Conservation (phyloP, 2,888 invertebrate genomes). For the Creontiades dilutus region DNA sequence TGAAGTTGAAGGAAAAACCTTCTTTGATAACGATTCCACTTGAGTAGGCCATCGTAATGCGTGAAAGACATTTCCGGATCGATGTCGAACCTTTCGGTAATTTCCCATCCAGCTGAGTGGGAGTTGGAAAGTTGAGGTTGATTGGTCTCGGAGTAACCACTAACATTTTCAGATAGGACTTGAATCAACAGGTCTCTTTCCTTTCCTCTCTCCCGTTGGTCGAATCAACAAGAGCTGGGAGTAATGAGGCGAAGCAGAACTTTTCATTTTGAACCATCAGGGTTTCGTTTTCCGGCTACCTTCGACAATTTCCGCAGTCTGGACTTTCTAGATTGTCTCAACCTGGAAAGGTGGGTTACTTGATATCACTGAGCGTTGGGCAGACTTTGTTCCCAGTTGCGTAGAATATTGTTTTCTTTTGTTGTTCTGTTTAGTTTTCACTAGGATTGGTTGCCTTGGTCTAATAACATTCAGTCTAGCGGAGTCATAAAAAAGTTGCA, state of each 20-base stretch:
- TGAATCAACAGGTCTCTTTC: slow-evolving; percentile 60
- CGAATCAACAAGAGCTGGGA: slow-evolving; percentile 44
- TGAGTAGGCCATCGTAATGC: background rate
- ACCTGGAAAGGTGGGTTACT: background rate
- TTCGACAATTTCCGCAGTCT: slow-evolving; percentile 20
- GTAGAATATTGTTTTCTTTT: background rate
- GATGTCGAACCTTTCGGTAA: background rate
- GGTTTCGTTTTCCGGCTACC: slow-evolving; percentile 17
- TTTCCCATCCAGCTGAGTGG: background rate
- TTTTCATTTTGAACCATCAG: slow-evolving; percentile 50
- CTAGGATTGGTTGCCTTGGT: too few relatives aligned
- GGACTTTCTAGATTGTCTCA: background rate
- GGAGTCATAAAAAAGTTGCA: too few relatives aligned
- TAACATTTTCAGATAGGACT: slow-evolving; percentile 63
- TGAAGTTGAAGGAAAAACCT: too few relatives aligned
- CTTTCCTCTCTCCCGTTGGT: background rate
- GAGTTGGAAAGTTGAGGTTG: slow-evolving; percentile 28
- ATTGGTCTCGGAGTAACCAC: slow-evolving; percentile 51
- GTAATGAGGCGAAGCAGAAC: slow-evolving; percentile 43
- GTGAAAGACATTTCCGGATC: slow-evolving; percentile 13
- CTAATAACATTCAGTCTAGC: too few relatives aligned
- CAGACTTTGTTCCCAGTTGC: background rate
- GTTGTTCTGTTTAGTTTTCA: too few relatives aligned
- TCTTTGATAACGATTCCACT: background rate
- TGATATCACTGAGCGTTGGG: background rate